Conservation (phyloP, 2,797 vertebrate species). For the Melanotaenia boesemani region DNA sequence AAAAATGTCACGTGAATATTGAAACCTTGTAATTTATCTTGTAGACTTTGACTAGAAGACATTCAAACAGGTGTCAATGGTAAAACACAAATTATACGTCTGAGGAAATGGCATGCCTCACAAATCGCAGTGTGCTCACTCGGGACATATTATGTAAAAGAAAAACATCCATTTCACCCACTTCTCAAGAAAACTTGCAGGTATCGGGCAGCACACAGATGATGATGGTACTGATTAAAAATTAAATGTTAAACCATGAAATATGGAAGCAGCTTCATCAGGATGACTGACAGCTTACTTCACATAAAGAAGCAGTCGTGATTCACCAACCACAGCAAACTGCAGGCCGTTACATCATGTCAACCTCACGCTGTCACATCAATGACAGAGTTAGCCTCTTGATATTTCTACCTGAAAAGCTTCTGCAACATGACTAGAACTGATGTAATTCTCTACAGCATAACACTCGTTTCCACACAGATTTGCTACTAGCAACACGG, state of each 20-base stretch:
- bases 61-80: conserved; percentile 70
- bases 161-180: conserved; percentile 10
- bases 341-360: conserved; percentile 16
- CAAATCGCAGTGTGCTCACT: conserved; percentile 38
- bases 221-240: neutral
- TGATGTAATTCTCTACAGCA: conserved; percentile 7
- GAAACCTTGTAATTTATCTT: conserved; percentile 64
- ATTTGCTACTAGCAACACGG: neutral
- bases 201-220: neutral
- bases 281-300: neutral
- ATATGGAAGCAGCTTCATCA: neutral
- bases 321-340: conserved; percentile 6
- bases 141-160: conserved; percentile 8
- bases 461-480: neutral
- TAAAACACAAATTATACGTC: conserved; percentile 57
- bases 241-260: neutral
- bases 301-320: neutral
- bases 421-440: conserved; percentile 5
- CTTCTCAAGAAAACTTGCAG: conserved; percentile 10
- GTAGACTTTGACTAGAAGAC: conserved; percentile 43
- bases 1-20: conserved; percentile 32
- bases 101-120: conserved; percentile 54
- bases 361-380: conserved; percentile 12
- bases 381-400: neutral
- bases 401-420: neutral